A percentile compares a stretch with the other conserved stretches of the same genome.
Conservation (phyloP, 1,140 invertebrate genomes). For the Zaprionus camerounensis region DNA sequence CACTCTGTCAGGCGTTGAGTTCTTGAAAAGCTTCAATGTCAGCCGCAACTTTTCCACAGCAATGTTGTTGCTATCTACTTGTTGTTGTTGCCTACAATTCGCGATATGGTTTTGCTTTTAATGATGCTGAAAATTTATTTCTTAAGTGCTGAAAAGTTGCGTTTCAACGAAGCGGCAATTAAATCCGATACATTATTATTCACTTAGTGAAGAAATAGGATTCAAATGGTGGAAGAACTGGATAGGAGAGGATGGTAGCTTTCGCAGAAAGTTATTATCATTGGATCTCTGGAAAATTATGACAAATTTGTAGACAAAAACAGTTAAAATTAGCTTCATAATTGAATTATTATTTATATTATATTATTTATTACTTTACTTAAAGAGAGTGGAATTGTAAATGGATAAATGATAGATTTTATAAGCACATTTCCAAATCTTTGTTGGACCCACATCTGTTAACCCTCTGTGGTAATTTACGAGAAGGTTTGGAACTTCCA, state of each 20-base stretch:
- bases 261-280: neutral
- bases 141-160: conserved; percentile 25
- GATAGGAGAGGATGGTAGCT: neutral
- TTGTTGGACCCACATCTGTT: too few relatives aligned
- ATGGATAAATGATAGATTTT: too few relatives aligned
- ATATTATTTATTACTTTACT: too few relatives aligned
- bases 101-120: conserved; percentile 40
- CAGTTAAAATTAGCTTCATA: too few relatives aligned
- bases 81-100: conserved; percentile 15
- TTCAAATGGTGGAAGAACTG: neutral
- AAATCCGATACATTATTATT: conserved; percentile 23
- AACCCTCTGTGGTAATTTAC: too few relatives aligned
- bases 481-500: neutral
- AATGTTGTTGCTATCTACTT: neutral
- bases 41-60: conserved; percentile 29
- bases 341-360: too few relatives aligned
- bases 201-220: neutral
- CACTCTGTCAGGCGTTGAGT: conserved; percentile 45
- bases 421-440: too few relatives aligned
- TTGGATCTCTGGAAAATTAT: neutral
- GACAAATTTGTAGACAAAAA: too few relatives aligned
- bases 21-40: conserved; percentile 49
- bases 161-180: conserved; percentile 32
- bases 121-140: conserved; percentile 47
- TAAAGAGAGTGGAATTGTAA: too few relatives aligned